Percentiles rank a stretch among this genome's conserved stretches.
Evolutionary conservation across 2,113 vertebrate species (phyloP).

Genomic region (Agapornis roseicollis): DNA sequence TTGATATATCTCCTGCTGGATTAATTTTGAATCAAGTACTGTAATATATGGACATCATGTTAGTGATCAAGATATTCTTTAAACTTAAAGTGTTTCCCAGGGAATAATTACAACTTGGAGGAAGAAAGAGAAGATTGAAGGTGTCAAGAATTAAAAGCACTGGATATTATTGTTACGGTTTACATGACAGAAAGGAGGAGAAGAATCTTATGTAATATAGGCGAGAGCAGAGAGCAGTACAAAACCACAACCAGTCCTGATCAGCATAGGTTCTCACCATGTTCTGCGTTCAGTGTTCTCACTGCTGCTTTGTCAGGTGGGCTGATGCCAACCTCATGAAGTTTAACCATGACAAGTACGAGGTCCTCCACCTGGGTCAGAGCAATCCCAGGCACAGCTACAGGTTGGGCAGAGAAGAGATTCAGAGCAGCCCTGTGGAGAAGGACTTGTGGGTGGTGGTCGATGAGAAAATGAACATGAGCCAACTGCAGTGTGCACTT

Average conservation of each 20-base stretch:
- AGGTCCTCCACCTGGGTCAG: too few species aligned
- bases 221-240: not conserved
- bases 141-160: not conserved
- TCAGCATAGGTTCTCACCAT: not conserved
- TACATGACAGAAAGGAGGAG: not conserved
- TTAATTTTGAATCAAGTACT: constrained; percentile 18
- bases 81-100: not conserved
- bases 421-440: too few species aligned
- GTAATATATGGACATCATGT: not conserved
- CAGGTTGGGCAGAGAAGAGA: too few species aligned
- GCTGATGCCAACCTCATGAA: too few species aligned
- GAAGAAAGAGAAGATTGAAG: not conserved
- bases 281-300: not conserved
- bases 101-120: not conserved
- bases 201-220: not conserved
- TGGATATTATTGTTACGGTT: not conserved
- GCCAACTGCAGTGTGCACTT: too few species aligned
- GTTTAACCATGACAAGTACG: too few species aligned
- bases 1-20: not conserved
- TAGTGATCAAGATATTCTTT: constrained; percentile 19
- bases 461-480: too few species aligned
- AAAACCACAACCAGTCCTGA: fast-evolving
- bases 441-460: too few species aligned
- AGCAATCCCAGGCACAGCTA: too few species aligned
- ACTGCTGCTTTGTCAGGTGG: not conserved